These are phyloP conservation scores for Cotesia congregata DNA, from an alignment of 2,888 invertebrate genomes.

Conservation along the genomic window DNA sequence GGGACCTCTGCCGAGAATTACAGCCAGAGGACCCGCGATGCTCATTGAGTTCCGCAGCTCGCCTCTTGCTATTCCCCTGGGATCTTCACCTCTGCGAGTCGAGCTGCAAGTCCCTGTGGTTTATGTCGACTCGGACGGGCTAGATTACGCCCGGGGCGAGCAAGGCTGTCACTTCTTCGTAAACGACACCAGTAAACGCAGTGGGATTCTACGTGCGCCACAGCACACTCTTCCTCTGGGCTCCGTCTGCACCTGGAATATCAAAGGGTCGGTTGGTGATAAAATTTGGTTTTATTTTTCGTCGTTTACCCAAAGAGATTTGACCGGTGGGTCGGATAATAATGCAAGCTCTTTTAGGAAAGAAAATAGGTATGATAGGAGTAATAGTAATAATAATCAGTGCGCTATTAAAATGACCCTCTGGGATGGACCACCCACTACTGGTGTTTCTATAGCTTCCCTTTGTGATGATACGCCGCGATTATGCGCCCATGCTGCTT, in stretches of 20 bases:
- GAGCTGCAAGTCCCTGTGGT: conserved; percentile 90
- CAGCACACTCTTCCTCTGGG: conserved; percentile 88
- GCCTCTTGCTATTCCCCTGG: conserved; percentile 84
- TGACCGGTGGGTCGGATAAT: conserved; percentile 69
- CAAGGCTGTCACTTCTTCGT: conserved; percentile 67
- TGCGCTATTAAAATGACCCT: conserved; percentile 63
- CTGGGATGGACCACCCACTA: conserved; percentile 64
- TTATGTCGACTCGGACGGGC: conserved; percentile 88
- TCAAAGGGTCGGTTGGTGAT: conserved; percentile 84
- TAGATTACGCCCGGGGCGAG: conserved; percentile 81
- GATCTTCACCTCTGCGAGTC: conserved; percentile 81
- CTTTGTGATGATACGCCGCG: conserved; percentile 78
- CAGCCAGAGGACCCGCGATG: conserved; percentile 83
- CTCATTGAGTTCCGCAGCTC: conserved; percentile 90
- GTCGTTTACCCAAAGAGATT: conserved; percentile 85
- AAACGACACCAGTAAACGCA: conserved; percentile 75
- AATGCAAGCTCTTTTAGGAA: conserved; percentile 59
- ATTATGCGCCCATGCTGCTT: conserved; percentile 85
- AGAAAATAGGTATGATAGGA: conserved; percentile 3
- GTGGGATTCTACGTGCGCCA: conserved; percentile 83
- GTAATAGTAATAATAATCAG: conserved; percentile 31
- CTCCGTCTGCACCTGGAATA: conserved; percentile 89
- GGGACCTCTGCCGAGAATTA: conserved; percentile 86
- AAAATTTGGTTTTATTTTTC: conserved; percentile 90
- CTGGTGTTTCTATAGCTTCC: conserved; percentile 60